Evolutionary conservation across 2,888 invertebrate genomes (phyloP).

Genomic region (Meteorus colon): DNA sequence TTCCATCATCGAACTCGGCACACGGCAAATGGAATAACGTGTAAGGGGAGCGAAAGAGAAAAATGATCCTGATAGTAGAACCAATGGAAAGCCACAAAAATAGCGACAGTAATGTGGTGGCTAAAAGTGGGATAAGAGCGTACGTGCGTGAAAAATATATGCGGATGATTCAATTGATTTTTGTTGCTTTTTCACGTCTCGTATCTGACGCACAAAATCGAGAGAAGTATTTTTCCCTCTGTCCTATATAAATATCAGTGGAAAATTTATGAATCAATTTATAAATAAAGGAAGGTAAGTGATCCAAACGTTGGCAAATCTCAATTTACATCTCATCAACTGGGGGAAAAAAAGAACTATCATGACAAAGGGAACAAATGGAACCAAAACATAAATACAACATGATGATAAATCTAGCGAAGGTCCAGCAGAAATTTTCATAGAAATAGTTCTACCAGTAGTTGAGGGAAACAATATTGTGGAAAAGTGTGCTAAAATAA

Average conservation of each 20-base stretch:
- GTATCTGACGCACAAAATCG: not conserved
- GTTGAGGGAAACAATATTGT: not conserved
- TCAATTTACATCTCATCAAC: not conserved
- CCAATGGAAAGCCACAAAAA: not conserved
- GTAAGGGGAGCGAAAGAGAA: not conserved
- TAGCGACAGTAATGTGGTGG: not conserved
- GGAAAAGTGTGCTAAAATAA: not conserved
- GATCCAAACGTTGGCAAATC: slow-evolving; percentile 22
- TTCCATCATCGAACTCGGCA: not conserved
- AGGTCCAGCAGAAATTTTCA: too few species aligned
- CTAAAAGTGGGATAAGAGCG: not conserved
- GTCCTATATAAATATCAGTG: too few species aligned
- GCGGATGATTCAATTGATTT: slow-evolving; percentile 13
- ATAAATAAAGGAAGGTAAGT: slow-evolving; percentile 21
- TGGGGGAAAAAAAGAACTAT: not conserved
- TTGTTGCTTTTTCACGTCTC: not conserved
- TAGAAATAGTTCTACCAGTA: too few species aligned
- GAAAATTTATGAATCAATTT: not conserved
- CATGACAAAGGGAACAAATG: not conserved
- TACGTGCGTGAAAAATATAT: slow-evolving; percentile 33
- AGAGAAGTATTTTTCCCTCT: slow-evolving; percentile 17
- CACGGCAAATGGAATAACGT: not conserved
- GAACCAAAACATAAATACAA: not conserved
- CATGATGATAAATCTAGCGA: too few species aligned
- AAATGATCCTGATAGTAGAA: not conserved